Base-by-base conservation (phyloP, 2,797 vertebrate species). In the Lates japonicus region DNA sequence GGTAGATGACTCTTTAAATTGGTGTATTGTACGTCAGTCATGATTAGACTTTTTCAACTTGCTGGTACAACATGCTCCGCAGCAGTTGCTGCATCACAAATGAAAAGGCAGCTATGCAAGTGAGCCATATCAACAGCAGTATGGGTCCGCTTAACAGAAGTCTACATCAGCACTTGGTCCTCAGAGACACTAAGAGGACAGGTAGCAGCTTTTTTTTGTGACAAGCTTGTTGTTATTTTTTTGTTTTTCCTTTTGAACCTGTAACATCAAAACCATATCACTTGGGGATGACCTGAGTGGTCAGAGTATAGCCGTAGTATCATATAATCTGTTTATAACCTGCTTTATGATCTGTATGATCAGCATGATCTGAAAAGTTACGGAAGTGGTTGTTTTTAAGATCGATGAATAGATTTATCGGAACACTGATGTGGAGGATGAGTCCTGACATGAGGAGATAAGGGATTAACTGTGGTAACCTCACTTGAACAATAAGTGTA, bases 381-480 rank as follows among this genome's bases (percentile, higher is more conserved):
- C 9, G 13, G 5, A 54, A 14, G 17, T 3, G 44, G 2, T 25
- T 35, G 14, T 58, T 29, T 57, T 25, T 0, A 19, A 58, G 48
- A 54, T 9, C 16, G 22, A 3, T 13, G 13, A 54, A 65, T 19
- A 5, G 3, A 31, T 64, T 52, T n/a, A n/a, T 78, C 0, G 19
- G 46, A 67, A 54, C 5, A 51, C 8, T 48, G 29, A 54, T 48
- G 25, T 37, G 16, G 20, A 52, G n/a, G 3, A 57, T 68, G 57
- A 31, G 61, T 60, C 70, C 70, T 76, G 46, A 48, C 76, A 65
- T 46, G 25, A 76, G 58, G 57, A 63, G 69, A 74, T 74, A 54
- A 87, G 60, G 69, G 63, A 65, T 80, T 72, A 75, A 61, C 68
- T 17, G 49, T 29, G 64, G 66, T 86, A 54, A 79, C 68, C 31